These are phyloP conservation scores for Lordiphosa collinella DNA, from an alignment of 1,140 invertebrate genomes.

Conservation along the genomic window DNA sequence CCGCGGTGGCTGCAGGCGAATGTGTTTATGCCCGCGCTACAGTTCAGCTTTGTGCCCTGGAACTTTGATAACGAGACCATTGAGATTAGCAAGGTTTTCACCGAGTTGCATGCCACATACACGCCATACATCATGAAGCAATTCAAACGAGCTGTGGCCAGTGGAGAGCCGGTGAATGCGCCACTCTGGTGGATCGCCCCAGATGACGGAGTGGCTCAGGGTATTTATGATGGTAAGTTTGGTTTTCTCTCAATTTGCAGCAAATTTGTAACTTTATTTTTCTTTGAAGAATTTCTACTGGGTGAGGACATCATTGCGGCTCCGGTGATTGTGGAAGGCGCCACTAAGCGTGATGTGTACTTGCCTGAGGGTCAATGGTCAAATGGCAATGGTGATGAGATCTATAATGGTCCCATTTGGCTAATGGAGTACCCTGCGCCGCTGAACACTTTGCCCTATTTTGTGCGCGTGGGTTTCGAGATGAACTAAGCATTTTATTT, in stretches of 20 bases:
- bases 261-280: neutral
- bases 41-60: slow-evolving; percentile 95
- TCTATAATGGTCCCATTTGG: slow-evolving; percentile 84
- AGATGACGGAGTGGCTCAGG: slow-evolving; percentile 83
- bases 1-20: slow-evolving; percentile 94
- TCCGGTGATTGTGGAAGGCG: slow-evolving; percentile 87
- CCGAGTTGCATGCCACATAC: slow-evolving; percentile 85
- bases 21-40: slow-evolving; percentile 91
- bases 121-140: slow-evolving; percentile 83
- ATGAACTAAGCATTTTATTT: slow-evolving; percentile 2
- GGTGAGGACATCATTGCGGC: slow-evolving; percentile 92
- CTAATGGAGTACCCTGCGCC: slow-evolving; percentile 85
- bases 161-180: slow-evolving; percentile 89
- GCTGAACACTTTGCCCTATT: slow-evolving; percentile 85
- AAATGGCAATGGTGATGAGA: slow-evolving; percentile 80
- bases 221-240: slow-evolving; percentile 84
- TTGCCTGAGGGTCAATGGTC: slow-evolving; percentile 87
- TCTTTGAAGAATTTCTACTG: slow-evolving; percentile 87
- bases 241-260: neutral
- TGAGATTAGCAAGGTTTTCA: slow-evolving; percentile 84
- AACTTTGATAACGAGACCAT: slow-evolving; percentile 88
- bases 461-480: slow-evolving; percentile 73
- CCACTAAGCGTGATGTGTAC: slow-evolving; percentile 86
- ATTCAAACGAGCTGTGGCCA: slow-evolving; percentile 82
- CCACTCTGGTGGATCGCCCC: slow-evolving; percentile 96